Evolutionary conservation across 1,140 invertebrate species (phyloP), one percentile per base, ranked within the genome.

Genomic region (Cherax destructor): DNA sequence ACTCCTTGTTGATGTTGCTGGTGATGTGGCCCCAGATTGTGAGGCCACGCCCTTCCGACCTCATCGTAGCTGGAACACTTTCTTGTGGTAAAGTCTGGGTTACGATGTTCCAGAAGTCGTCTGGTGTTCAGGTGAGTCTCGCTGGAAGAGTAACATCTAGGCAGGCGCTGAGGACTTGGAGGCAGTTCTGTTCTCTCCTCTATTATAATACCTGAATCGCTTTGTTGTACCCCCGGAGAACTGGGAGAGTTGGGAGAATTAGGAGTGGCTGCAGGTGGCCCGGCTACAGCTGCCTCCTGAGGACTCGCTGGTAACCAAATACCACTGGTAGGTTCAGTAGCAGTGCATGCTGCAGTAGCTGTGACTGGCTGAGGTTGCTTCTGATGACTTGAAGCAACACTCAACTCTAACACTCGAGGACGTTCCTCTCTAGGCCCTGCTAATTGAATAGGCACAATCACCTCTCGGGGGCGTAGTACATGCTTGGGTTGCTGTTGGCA

Each of bases 41-140:
- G 83, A 59, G 74, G 87, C 77, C 79, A 92, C n/a, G 85, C 85
- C 85, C 90, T 91, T 24, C 90, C 92, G 79, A 92, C 93, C 92
- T 80, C 93, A 21, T 88, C 92, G 41, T 90, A 94, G 91, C 87
- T 94, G 84, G 88, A 93, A 65, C 91, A 93, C 85, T 93, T 93
- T 18, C 92, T 86, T 4, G 92, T 56, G 50, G 88, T 83, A 74
- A 88, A 92, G 47, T 86, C 80, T 7, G 91, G 79, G 24, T 50
- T 65, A 41, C 77, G 88, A 24, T 91, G 84, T 87, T 92, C 91
- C 50, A 93, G 61, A 6, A 89, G 79, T 21, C 91, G 74, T 9
- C 92, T 80, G 5, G 88, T 91, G 74, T 91, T 92, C 24, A 93
- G 91, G 80, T 93, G 91, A 5, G 92, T 93, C 52, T 93, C 92